These are phyloP conservation scores for Heliconius aoede DNA, from an alignment of 2,888 invertebrate species.

Conservation along the genomic window DNA sequence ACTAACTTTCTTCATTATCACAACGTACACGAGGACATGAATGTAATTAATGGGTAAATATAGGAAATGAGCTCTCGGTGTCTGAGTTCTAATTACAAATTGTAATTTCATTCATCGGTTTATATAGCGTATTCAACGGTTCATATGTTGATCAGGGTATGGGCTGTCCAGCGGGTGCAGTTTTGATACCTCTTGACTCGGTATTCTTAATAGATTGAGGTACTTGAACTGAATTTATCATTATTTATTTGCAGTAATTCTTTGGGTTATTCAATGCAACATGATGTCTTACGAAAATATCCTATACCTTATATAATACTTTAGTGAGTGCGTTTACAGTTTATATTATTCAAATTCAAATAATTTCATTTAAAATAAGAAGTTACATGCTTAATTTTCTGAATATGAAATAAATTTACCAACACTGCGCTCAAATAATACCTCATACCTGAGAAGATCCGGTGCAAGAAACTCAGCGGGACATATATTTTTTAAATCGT, in stretches of 20 bases:
- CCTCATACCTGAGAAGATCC: too few relatives aligned
- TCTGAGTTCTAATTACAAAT: conserved; percentile 40
- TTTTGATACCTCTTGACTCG: background rate
- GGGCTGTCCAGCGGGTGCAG: background rate
- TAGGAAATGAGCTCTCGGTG: conserved; percentile 39
- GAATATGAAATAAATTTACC: too few relatives aligned
- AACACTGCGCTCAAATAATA: too few relatives aligned
- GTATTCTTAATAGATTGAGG: background rate
- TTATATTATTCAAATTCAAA: too few relatives aligned
- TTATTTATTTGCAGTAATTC: too few relatives aligned
- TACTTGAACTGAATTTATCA: too few relatives aligned
- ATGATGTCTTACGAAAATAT: too few relatives aligned
- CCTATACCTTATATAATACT: background rate
- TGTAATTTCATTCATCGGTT: conserved; percentile 38
- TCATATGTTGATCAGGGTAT: conserved; percentile 31
- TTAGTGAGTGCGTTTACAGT: background rate
- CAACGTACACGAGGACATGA: conserved; percentile 39
- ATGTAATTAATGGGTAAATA: conserved; percentile 42
- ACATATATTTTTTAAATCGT: too few relatives aligned
- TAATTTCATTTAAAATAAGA: too few relatives aligned
- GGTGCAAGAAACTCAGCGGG: too few relatives aligned
- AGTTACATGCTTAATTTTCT: too few relatives aligned
- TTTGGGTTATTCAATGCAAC: too few relatives aligned
- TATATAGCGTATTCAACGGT: conserved; percentile 11
- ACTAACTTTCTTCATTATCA: conserved; percentile 43